Conservation (phyloP, 2,888 invertebrate species). For the Tromatobia lineatoria region DNA sequence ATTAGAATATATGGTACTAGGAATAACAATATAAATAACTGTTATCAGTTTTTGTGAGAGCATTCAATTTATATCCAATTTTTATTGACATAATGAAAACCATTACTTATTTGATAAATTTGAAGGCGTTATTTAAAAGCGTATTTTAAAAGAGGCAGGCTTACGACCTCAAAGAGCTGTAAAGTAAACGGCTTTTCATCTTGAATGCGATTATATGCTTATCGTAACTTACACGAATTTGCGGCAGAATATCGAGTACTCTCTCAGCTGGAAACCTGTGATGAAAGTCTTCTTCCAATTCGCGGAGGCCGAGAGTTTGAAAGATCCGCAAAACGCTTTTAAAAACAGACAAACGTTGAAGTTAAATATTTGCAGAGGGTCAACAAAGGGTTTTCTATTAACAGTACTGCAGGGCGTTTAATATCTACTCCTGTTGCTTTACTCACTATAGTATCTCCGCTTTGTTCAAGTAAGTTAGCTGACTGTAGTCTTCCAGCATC, state of each 20-base stretch:
- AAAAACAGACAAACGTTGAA: slow-evolving; percentile 2
- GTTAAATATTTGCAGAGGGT: not conserved
- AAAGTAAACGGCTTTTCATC: no score
- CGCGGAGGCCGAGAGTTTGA: slow-evolving; percentile 86
- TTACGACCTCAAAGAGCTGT: no score
- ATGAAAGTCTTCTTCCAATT: slow-evolving; percentile 85
- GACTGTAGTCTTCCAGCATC: slow-evolving; percentile 87
- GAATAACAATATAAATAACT: no score
- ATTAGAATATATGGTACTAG: no score
- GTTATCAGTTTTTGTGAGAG: no score
- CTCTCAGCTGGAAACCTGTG: slow-evolving; percentile 87
- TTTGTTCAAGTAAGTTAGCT: slow-evolving; percentile 88
- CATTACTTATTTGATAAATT: no score
- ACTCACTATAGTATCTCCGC: slow-evolving; percentile 89
- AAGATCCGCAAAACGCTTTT: slow-evolving; percentile 88
- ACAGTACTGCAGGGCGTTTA: slow-evolving; percentile 18
- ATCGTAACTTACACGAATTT: slow-evolving; percentile 87
- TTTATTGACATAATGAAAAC: no score
- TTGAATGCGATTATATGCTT: not conserved
- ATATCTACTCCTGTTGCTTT: slow-evolving; percentile 43
- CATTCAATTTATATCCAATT: no score
- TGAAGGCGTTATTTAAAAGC: no score
- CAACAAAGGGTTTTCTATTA: slow-evolving; percentile 22
- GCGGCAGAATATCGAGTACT: slow-evolving; percentile 88
- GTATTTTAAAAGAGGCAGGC: no score